Evolutionary conservation across 2,797 vertebrate genomes (phyloP), one percentile per base, ranked within the genome.

Genomic region (Periparus ater): DNA sequence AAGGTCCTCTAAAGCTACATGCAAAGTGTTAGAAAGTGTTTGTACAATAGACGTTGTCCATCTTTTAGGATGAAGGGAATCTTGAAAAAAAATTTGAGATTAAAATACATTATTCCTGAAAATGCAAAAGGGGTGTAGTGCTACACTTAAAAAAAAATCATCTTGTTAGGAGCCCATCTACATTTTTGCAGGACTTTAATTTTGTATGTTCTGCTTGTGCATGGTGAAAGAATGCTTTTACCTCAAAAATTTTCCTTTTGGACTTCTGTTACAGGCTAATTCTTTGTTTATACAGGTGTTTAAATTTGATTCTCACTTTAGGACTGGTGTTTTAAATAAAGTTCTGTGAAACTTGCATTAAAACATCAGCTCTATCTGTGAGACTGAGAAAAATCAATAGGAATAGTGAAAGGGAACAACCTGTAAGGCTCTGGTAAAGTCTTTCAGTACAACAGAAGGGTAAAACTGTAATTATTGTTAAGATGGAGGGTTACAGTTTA

Each of bases 41-140:
- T 25, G 5, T 29, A 22, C 26, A 60, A 20, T 1, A 15, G 18
- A 25, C 14, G 7, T 0, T 0, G 2, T 12, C 16, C 9, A 16
- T 26, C 42, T 55, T 67, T 29, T 32, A 62, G 18, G 38, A 29
- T 21, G 61, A 68, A 72, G 8, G 7, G 13, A 51, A 81, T 53
- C 16, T 50, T 58, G 3, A n/a, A 68, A 71, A 29, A 21, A 7
- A 5, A 16, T 0, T 29, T n/a, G 16, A 83, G n/a, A 48, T 53
- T 16, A 48, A 57, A 91, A 63, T 62, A 27, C 10, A 36, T 60
- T 40, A 38, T 61, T 80, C 83, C 44, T 78, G 80, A 83, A 77
- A 80, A 58, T 18, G 51, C 21, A 48, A 18, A 55, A 60, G 58
- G 45, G 36, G 11, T 25, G 4, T 25, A 73, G 10, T 4, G 11